These are phyloP conservation scores for Columba guinea DNA, from an alignment of 2,797 vertebrate species.

Conservation along the genomic window DNA sequence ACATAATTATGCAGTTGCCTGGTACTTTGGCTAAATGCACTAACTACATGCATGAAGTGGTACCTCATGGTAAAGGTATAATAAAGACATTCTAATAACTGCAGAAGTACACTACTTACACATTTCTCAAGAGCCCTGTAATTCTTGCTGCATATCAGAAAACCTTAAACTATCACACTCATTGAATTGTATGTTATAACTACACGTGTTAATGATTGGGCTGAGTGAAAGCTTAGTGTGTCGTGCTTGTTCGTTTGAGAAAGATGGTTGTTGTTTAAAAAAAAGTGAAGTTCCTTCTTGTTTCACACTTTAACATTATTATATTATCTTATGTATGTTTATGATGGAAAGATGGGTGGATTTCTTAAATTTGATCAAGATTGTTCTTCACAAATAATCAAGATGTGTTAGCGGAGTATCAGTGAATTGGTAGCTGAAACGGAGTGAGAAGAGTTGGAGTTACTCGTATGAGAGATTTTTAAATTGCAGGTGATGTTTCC, in stretches of 20 bases:
- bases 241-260: not conserved
- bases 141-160: not conserved
- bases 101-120: rapidly evolving
- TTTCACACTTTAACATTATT: not conserved
- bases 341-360: not conserved
- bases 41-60: not conserved
- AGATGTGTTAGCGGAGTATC: not conserved
- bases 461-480: not conserved
- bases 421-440: not conserved
- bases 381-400: not conserved
- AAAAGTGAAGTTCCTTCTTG: not conserved
- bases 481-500: not conserved
- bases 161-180: not conserved
- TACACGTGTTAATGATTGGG: not conserved
- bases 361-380: not conserved
- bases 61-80: not conserved
- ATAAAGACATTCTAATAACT: not conserved
- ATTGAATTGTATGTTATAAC: not conserved
- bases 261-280: not conserved
- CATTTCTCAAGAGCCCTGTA: not conserved
- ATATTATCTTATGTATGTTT: not conserved
- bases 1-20: not conserved
- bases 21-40: not conserved
- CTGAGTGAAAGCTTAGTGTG: not conserved
- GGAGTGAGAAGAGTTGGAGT: not conserved